A percentile compares a stretch with the other conserved stretches of the same genome.
Conservation (phyloP, 2,888 invertebrate species). For the Coenonympha glycerion region DNA sequence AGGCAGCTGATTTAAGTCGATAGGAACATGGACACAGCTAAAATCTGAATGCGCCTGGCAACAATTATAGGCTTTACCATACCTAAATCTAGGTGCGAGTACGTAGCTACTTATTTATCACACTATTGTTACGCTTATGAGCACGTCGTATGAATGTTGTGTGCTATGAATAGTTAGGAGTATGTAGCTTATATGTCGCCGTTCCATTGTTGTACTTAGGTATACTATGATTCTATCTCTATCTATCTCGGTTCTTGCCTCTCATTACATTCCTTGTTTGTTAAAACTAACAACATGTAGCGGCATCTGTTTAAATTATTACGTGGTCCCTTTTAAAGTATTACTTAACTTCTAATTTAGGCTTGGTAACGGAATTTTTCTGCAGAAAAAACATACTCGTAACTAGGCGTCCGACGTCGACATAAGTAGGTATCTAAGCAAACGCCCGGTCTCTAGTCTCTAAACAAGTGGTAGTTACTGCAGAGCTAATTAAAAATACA, state of each 20-base stretch:
- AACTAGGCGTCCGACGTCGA: too few relatives aligned
- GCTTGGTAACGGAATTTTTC: not conserved
- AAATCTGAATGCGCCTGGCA: too few relatives aligned
- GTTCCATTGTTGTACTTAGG: not conserved
- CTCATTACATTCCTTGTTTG: slow-evolving; percentile 7
- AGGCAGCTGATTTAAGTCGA: too few relatives aligned
- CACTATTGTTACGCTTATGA: slow-evolving; percentile 12
- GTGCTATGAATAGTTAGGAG: not conserved
- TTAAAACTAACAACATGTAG: not conserved
- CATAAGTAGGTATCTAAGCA: too few relatives aligned
- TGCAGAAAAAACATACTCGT: too few relatives aligned
- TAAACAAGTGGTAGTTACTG: too few relatives aligned
- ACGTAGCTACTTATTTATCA: not conserved
- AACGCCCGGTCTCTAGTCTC: too few relatives aligned
- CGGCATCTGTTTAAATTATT: not conserved
- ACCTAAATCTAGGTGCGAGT: too few relatives aligned
- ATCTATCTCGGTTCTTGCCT: slow-evolving; percentile 2
- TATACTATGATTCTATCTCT: too few relatives aligned
- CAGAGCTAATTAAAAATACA: too few relatives aligned
- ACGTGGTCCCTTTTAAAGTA: not conserved
- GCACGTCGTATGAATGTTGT: not conserved
- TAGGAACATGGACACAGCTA: too few relatives aligned
- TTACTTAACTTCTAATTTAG: not conserved
- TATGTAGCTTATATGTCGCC: not conserved
- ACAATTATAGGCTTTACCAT: too few relatives aligned